Evolutionary conservation across 2,888 invertebrate genomes (phyloP), one percentile per base, ranked within the genome.

Genomic region (Cremastobaeus sp.): DNA sequence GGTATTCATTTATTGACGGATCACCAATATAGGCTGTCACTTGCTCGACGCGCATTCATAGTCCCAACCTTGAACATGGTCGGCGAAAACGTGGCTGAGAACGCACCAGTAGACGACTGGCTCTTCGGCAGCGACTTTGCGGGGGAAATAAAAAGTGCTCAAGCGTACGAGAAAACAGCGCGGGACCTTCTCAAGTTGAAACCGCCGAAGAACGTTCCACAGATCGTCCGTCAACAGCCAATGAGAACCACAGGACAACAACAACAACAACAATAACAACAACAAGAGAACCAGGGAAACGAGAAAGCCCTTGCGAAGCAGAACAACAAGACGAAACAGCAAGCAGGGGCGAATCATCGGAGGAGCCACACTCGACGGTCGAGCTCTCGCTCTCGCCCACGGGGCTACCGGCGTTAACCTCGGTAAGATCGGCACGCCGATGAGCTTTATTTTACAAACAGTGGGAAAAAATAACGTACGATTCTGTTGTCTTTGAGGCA

Each of bases 351-450:
- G 12, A 18, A 12, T 17, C 18, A 8, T 12, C 17, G 0, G 1
- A 34, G 8, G 9, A 35, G 21, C 35, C n/a, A n/a, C n/a, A 0
- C 50, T 52, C 35, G n/a, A n/a, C n/a, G n/a, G n/a, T n/a, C n/a
- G n/a, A n/a, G n/a, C n/a, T n/a, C n/a, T n/a, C n/a, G n/a, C 21
- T 52, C 50, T 11, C 50, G 50, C 21, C 14, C 35, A 1, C 20
- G 14, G 1, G 20, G 6, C 0, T 14, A 9, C 0, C 50, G 35
- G 6, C 35, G 21, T 3, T 52, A 21, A 6, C 14, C 4, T 3
- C 12, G 50, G 35, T 35, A 35, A 35, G 35, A 18, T 20, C 35
- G 3, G 50, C 50, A 21, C 14, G 35, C 9, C 50, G 50, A 3
- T 17, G 35, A 21, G 21, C 15, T 3, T 3, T 1, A 1, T 52